These are phyloP conservation scores for Picathartes gymnocephalus DNA, from an alignment of 2,113 vertebrate species.

Conservation along the genomic window DNA sequence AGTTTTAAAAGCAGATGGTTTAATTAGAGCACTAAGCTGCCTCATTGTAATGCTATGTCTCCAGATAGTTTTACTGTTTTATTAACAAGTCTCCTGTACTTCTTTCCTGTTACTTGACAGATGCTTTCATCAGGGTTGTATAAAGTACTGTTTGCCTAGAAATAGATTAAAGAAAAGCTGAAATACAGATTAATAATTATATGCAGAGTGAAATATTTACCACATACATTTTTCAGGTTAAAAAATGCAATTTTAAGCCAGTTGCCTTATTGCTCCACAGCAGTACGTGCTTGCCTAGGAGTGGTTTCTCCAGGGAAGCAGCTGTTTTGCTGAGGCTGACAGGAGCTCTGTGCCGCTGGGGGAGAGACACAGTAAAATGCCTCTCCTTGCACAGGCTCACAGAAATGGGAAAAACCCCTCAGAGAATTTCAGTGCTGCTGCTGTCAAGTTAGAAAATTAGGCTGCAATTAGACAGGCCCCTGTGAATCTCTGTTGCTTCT, in stretches of 20 bases:
- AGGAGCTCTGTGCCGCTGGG: neutral
- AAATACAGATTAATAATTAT: neutral
- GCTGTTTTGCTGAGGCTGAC: neutral
- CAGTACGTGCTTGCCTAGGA: neutral
- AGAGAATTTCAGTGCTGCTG: neutral
- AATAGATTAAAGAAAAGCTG: neutral
- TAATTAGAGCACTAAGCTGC: neutral
- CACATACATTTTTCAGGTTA: neutral
- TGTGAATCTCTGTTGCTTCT: neutral
- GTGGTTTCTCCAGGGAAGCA: neutral
- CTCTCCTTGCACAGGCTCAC: neutral
- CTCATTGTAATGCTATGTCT: neutral
- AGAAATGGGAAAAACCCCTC: neutral
- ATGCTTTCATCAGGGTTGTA: slow-evolving; percentile 22
- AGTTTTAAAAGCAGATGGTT: slow-evolving; percentile 12
- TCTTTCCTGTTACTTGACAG: neutral
- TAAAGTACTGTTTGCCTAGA: slow-evolving; percentile 1
- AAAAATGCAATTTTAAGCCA: neutral
- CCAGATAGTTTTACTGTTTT: neutral
- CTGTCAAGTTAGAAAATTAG: neutral
- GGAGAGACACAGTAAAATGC: neutral
- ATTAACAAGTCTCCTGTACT: neutral
- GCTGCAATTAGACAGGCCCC: neutral
- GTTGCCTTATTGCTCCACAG: neutral
- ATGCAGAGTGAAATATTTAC: neutral